Percentiles rank a stretch among this genome's conserved stretches.
Conservation (phyloP, 30 jellyfish, hydroid and myxozoan species). For the Clytia hemisphaerica region DNA sequence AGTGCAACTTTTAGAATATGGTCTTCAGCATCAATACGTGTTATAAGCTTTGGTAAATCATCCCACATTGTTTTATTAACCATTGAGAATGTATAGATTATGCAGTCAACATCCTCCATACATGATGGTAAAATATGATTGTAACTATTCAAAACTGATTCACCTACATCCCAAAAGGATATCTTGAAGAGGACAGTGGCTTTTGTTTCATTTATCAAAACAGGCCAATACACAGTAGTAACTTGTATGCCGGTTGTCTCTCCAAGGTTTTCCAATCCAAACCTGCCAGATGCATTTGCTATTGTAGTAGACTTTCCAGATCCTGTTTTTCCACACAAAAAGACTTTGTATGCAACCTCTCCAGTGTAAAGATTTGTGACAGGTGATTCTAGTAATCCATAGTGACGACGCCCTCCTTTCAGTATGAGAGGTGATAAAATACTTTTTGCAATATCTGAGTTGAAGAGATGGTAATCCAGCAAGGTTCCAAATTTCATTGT, state of each 20-base stretch:
- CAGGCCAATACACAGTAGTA: constrained; percentile 90
- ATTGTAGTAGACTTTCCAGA: constrained; percentile 84
- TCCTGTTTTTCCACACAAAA: constrained; percentile 75
- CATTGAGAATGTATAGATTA: constrained; percentile 51
- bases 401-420: constrained; percentile 3
- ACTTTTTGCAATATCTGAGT: background rate
- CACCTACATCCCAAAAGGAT: constrained; percentile 91
- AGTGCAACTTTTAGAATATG: constrained; percentile 50
- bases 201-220: constrained; percentile 42
- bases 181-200: constrained; percentile 59
- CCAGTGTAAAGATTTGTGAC: constrained; percentile 22
- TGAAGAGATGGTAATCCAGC: constrained; percentile 8
- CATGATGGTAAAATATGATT: constrained; percentile 71
- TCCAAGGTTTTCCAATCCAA: constrained; percentile 37
- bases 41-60: constrained; percentile 71
- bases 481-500: constrained; percentile 32
- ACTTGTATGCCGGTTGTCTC: constrained; percentile 91
- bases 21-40: constrained; percentile 69
- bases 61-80: constrained; percentile 75
- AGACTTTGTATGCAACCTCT: constrained; percentile 57
- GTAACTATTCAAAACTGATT: constrained; percentile 63
- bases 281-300: constrained; percentile 63
- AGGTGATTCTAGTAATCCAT: constrained; percentile 76
- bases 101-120: constrained; percentile 75
- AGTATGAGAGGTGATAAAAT: background rate